Base-by-base conservation (phyloP, 2,113 vertebrate species). In the Phyllopteryx taeniolatus region DNA sequence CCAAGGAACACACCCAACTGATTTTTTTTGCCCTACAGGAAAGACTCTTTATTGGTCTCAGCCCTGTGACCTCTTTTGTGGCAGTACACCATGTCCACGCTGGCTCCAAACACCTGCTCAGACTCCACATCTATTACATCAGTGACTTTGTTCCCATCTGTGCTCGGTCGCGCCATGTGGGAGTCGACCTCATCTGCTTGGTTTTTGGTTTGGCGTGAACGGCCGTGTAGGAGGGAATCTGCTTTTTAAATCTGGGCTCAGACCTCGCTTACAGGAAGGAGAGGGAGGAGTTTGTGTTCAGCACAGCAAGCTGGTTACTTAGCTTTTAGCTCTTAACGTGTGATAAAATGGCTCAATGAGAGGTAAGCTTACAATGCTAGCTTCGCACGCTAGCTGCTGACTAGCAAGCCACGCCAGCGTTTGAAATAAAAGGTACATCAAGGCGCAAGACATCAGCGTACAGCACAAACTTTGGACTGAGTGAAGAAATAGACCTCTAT, bases 91-190 rank as follows among this genome's bases (percentile, higher is more conserved):
- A 17, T 31, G n/a, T 33, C 59, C 7, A 61, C 31, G 15, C 31
- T 35, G 14, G 8, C 31, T 61, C 59, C 59, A 61, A 61, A 61
- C 59, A 61, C 59, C 59, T 61, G 59, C 31, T 61, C 59, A 35
- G 59, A 35, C 59, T 61, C 59, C 59, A 35, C 59, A 61, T 61
- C 14, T 61, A 61, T 35, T 27, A 61, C 8, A 27, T 31, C 14
- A 35, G 59, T 17, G 14, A 61, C 59, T 33, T 61, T 8, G 5
- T 27, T 61, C 31, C 59, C 59, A 61, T 61, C 57, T 60, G 57
- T 14, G 27, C 57, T 33, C 11, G 27, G 57, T n/a, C 22, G 57
- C 27, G 57, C 27, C 57, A 60, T 27, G 57, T 60, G 57, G 27
- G 22, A 33, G 57, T 14, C 27, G 57, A 27, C 57, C 57, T 60